Evolutionary conservation across 2,797 vertebrate genomes (phyloP).

Genomic region (Dendrocincla tyrannina): DNA sequence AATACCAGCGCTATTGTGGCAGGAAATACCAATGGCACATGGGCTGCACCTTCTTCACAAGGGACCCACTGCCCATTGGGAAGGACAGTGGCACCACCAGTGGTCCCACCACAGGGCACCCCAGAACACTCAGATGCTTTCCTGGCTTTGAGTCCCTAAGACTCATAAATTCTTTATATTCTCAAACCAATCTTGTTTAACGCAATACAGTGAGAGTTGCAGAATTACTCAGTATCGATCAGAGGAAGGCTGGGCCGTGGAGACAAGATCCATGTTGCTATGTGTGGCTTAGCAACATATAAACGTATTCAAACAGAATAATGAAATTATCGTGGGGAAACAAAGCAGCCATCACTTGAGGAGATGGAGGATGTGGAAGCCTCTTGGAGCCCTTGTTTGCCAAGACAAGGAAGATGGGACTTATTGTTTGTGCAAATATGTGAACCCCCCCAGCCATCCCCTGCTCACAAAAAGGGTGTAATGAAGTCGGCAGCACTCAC

Average conservation of each 20-base stretch:
- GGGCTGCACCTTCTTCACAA: background rate
- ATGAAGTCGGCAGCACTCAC: background rate
- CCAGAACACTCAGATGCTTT: background rate
- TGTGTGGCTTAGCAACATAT: slow-evolving; percentile 73
- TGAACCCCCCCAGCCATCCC: background rate
- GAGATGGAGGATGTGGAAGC: slow-evolving; percentile 39
- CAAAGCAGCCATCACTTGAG: slow-evolving; percentile 71
- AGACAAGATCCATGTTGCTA: slow-evolving; percentile 70
- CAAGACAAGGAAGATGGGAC: slow-evolving; percentile 59
- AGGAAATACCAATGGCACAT: fast-evolving
- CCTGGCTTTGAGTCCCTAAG: background rate
- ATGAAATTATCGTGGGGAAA: slow-evolving; percentile 74
- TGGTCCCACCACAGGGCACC: fast-evolving
- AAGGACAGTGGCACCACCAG: fast-evolving
- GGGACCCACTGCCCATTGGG: background rate
- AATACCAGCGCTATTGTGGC: background rate
- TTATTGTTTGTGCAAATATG: slow-evolving; percentile 71
- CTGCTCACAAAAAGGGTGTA: slow-evolving; percentile 28
- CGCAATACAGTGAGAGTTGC: background rate
- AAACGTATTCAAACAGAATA: slow-evolving; percentile 71
- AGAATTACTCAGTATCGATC: slow-evolving; percentile 27
- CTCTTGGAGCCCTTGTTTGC: slow-evolving; percentile 55
- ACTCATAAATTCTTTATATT: background rate
- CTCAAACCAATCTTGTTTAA: background rate
- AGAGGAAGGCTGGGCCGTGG: slow-evolving; percentile 29